Evolutionary conservation across 1,140 invertebrate genomes (phyloP).

Genomic region (Rhopalosiphum maidis): DNA sequence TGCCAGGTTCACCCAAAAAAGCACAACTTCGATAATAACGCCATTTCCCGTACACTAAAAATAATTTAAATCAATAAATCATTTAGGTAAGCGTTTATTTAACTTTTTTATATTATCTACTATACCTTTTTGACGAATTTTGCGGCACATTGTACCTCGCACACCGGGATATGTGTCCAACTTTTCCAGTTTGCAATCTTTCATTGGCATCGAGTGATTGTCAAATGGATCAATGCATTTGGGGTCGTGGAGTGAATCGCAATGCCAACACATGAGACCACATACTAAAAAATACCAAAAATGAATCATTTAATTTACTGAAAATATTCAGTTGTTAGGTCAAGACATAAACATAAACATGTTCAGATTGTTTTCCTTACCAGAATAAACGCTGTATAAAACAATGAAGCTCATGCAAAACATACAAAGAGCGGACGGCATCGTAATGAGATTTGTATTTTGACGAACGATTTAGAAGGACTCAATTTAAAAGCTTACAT

Average conservation of each 20-base stretch:
- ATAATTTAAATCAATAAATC: background rate
- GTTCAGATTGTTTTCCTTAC: background rate
- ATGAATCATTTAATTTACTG: background rate
- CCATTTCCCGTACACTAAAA: conserved; percentile 85
- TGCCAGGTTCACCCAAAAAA: conserved; percentile 87
- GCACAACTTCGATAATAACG: conserved; percentile 88
- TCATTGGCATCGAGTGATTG: conserved; percentile 85
- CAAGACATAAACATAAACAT: background rate
- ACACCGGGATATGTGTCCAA: conserved; percentile 74
- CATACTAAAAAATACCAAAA: conserved; percentile 65
- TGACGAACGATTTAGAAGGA: background rate
- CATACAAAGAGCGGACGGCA: background rate
- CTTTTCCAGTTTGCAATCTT: conserved; percentile 76
- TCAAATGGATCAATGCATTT: conserved; percentile 94
- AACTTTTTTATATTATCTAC: background rate
- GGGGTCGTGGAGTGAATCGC: conserved; percentile 85
- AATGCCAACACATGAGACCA: conserved; percentile 90
- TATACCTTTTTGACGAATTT: conserved; percentile 89
- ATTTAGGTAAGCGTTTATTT: background rate
- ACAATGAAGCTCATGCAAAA: background rate
- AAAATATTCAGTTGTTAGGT: background rate
- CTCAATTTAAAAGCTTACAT: background rate
- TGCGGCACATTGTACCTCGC: conserved; percentile 85
- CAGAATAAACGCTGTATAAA: conserved; percentile 41
- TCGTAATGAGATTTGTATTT: background rate